Base-by-base conservation (phyloP, 2,797 vertebrate genomes). In the Coracias cyanogaster region DNA sequence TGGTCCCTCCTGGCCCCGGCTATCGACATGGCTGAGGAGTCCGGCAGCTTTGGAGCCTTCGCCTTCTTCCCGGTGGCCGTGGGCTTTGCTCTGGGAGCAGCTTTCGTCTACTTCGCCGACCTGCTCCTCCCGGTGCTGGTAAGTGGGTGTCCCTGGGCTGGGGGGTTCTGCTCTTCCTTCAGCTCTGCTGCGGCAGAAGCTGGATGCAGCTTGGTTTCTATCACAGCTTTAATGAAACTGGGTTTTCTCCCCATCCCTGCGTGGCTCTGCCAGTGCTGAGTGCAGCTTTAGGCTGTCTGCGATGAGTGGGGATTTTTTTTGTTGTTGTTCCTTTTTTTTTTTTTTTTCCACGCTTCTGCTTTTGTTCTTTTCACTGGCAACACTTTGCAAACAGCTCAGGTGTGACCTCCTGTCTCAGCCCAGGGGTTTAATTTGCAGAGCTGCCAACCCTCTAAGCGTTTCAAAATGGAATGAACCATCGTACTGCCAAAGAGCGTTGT, bases 1-100 rank as follows among this genome's bases (percentile, higher is more conserved):
- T 99, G 99, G 99, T 99, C 99, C 2, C 94, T 99, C 61, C 98
- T 99, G 95, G 99, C 99, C 10, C 99, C 99, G 0, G 99, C 99
- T 0, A 98, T 99, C 11, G 99, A 99, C 90, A 98, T 99, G 99
- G 99, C 99, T 0, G 98, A 98, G 86, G 98, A 98, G 7, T 99
- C 99, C 1, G 98, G 99, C 70, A 98, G 98, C 73, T 99, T 99
- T 0, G 99, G 99, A 12, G 97, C 98, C 24, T 99, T 99, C 10
- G 98, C 99, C 7, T 99, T 99, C 93, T 48, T 99, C 35, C 99
- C 99, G 0, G 99, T 99, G 67, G 99, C 99, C 0, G 71, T 98
- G 12, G 99, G 99, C 57, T 99, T 99, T 76, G 80, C 97, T 3
- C 95, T 99, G 2, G 99, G 99, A 3, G 99, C 99, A 2, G 98